Conservation (phyloP, 2,797 vertebrate genomes). For the Periophthalmus magnuspinnatus region DNA sequence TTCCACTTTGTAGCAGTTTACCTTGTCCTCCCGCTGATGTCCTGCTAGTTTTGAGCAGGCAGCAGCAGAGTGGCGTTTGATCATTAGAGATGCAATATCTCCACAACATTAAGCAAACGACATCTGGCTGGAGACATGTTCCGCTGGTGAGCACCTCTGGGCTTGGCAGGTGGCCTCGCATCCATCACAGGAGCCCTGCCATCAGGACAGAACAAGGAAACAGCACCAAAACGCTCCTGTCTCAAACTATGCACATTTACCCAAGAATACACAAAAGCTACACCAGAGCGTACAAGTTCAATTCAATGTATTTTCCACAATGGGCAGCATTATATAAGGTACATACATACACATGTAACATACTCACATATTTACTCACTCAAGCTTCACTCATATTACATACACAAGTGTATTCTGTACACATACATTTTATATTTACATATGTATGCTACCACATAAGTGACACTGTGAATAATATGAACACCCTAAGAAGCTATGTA, state of each 20-base stretch:
- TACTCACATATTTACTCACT: too few species aligned
- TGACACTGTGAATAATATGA: too few species aligned
- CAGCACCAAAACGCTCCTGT: constrained; percentile 48
- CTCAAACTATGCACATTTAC: constrained; percentile 37
- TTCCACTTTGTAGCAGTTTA: constrained; percentile 31
- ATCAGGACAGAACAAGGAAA: constrained; percentile 44
- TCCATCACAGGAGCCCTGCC: constrained; percentile 63
- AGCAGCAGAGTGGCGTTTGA: constrained; percentile 49
- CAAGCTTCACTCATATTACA: too few species aligned
- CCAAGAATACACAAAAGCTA: constrained; percentile 35
- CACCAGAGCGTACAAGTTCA: not conserved
- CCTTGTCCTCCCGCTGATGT: constrained; percentile 35
- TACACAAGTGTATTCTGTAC: too few species aligned
- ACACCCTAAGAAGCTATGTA: too few species aligned
- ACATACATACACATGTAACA: too few species aligned
- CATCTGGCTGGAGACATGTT: constrained; percentile 69
- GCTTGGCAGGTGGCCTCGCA: constrained; percentile 68
- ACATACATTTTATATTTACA: too few species aligned
- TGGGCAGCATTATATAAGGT: too few species aligned
- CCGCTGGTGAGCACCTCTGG: constrained; percentile 60
- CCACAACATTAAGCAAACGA: constrained; percentile 81
- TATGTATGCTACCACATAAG: too few species aligned
- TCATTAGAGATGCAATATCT: constrained; percentile 67
- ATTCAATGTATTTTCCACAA: too few species aligned
- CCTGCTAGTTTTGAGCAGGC: constrained; percentile 36